Base-by-base conservation (phyloP, 2,797 vertebrate species). In the Xerus rutilus region DNA sequence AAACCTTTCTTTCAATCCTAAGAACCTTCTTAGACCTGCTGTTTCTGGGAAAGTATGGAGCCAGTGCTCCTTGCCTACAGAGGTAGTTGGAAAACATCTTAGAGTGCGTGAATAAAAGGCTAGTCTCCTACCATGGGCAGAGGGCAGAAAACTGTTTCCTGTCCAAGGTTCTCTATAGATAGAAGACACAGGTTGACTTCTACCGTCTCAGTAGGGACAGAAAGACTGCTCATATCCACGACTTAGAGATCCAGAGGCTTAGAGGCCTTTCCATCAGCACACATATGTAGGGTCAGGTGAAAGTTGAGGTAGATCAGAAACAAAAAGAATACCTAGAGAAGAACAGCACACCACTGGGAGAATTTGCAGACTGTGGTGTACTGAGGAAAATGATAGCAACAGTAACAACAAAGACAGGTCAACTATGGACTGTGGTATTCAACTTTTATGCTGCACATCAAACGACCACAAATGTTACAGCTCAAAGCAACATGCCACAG, bases 131-230 rank as follows among this genome's bases (percentile, higher is more conserved):
- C 4, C 20, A 11, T 5, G 2, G 25, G 5, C 1, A 9, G 43
- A 57, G 7, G 5, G 32, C 11, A 25, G 35, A 52, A 86, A 49
- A 65, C 1, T 20, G 5, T 73, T 35, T 73, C 13, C 17, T 81
- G 32, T 47, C 23, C 74, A 47, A 74, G 32, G 35, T 54, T 39
- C 6, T 35, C 4, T 17, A 45, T 1, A 73, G 32, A 23, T 18
- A 30, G 3, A 73, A 43, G 14, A 2, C 15, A 70, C 11, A 35
- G 1, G n/a, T 47, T 65, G 28, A 17, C 30, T 45, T 39, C 1
- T 20, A n/a, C 64, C 1, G 7, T n/a, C 12, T n/a, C 14, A 64
- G 0, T 17, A 35, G n/a, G 45, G 65, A 57, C 0, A 35, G 3
- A 18, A 76, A 69, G 32, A 62, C 10, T 39, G 30, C 18, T 17